A percentile compares a stretch with the other conserved stretches of the same genome.
Conservation (phyloP, 2,113 vertebrate species). For the Amblyornis subalaris region DNA sequence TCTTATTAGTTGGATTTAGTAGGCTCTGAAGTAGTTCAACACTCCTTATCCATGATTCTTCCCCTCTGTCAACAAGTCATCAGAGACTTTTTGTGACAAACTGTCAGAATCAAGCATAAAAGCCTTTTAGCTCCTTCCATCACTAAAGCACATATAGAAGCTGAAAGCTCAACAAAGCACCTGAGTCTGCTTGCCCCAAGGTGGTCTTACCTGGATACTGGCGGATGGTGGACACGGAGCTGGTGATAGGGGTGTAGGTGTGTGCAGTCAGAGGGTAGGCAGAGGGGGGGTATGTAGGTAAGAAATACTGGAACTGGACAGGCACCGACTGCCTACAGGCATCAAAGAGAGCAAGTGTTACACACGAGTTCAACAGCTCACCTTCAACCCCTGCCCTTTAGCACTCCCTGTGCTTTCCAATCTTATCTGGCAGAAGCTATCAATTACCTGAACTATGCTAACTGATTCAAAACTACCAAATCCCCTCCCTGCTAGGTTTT, state of each 20-base stretch:
- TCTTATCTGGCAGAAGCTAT: not conserved
- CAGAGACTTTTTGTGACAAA: not conserved
- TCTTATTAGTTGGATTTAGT: not conserved
- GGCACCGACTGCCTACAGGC: slow-evolving; percentile 84
- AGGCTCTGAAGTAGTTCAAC: not conserved
- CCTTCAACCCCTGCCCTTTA: not conserved
- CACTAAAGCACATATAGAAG: rapidly evolving
- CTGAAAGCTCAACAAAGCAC: rapidly evolving
- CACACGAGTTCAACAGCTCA: not conserved
- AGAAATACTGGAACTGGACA: slow-evolving; percentile 96
- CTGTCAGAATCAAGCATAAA: not conserved
- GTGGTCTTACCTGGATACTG: slow-evolving; percentile 87
- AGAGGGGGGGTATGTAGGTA: slow-evolving; percentile 88
- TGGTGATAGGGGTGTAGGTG: slow-evolving; percentile 95
- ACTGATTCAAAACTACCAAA: not conserved
- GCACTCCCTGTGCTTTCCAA: not conserved
- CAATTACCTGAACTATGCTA: not conserved
- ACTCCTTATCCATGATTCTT: not conserved
- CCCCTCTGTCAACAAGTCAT: not conserved
- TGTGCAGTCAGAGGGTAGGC: slow-evolving; percentile 88
- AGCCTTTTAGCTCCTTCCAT: not conserved
- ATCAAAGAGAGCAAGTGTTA: not conserved
- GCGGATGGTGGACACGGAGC: slow-evolving; percentile 92
- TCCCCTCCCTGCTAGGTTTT: rapidly evolving
- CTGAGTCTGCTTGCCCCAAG: rapidly evolving